A percentile compares a stretch with the other conserved stretches of the same genome.
Conservation (phyloP, 2,888 invertebrate genomes). For the Nemurella pictetii region DNA sequence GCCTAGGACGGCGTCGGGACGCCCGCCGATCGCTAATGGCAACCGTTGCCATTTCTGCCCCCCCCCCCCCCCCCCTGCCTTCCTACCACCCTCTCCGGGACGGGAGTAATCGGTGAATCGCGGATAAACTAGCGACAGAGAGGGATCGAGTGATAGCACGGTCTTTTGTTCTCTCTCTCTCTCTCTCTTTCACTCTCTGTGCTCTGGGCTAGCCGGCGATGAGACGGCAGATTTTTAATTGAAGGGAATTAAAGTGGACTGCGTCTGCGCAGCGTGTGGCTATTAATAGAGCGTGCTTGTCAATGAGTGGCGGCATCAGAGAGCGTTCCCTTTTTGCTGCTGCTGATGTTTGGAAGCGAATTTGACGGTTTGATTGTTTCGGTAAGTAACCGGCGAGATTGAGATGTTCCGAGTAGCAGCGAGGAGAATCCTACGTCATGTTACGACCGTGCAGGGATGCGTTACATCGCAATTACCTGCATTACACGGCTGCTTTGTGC, state of each 20-base stretch:
- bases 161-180: neutral
- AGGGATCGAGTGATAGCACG: neutral
- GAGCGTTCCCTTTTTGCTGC: neutral
- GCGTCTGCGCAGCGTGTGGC: neutral
- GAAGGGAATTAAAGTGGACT: neutral
- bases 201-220: too few species aligned
- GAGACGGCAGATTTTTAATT: neutral
- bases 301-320: neutral
- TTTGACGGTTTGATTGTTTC: neutral
- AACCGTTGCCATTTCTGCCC: neutral
- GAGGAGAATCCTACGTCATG: too few species aligned
- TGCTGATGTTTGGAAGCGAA: neutral
- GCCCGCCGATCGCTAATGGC: neutral
- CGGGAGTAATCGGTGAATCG: neutral
- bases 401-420: too few species aligned
- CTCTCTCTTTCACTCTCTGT: too few species aligned
- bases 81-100: neutral
- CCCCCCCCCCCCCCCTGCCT: neutral
- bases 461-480: too few species aligned
- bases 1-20: too few species aligned
- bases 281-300: neutral
- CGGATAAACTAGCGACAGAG: neutral
- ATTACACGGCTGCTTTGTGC: too few species aligned
- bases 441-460: too few species aligned
- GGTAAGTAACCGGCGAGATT: neutral